A percentile compares a stretch with the other conserved stretches of the same genome.
phyloP scores from a whole-genome alignment of 2,888 invertebrate genomes.

The Prosopocoilus inquinatus region DNA sequence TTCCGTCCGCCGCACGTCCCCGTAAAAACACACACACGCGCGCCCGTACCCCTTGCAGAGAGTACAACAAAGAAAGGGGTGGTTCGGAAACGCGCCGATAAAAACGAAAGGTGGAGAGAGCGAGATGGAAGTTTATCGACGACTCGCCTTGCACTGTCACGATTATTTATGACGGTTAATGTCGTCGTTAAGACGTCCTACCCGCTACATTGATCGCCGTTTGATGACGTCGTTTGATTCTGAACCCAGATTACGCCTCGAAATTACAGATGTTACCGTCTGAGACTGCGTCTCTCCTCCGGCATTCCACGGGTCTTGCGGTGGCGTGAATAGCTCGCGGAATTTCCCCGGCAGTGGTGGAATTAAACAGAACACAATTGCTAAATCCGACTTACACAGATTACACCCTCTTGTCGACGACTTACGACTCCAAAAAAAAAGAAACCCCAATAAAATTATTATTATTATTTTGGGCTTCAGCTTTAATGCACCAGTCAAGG shows the following conservation, averaged over 20 bases:
- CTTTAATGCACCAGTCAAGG: no score
- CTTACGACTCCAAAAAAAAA: no score
- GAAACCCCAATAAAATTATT: no score
- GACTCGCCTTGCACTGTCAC: constrained; percentile 21
- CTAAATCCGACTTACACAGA: no score
- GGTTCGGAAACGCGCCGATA: constrained; percentile 12
- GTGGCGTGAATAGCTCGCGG: no score
- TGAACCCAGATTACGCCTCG: constrained; percentile 31
- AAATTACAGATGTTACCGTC: constrained; percentile 31
- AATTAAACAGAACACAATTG: no score
- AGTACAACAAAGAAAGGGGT: constrained; percentile 10
- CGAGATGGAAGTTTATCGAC: constrained; percentile 31
- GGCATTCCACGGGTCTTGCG: background rate
- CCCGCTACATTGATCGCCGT: constrained; percentile 39
- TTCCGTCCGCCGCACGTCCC: no score
- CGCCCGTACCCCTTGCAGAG: background rate
- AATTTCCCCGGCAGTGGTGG: no score
- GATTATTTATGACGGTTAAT: constrained; percentile 43
- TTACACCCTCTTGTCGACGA: no score
- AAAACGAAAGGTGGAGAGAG: constrained; percentile 7
- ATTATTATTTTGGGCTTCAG: no score
- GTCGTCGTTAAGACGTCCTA: constrained; percentile 41
- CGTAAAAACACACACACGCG: background rate
- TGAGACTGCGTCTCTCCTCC: background rate
- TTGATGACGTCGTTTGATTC: constrained; percentile 43